These are phyloP conservation scores for Apis mellifera DNA, from an alignment of 1,140 invertebrate genomes.

Conservation along the genomic window Amel_HAv3.1 CM009936.2:14924001-14924500, in stretches of 20 bases:
- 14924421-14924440: constrained; percentile 52
- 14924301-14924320: not conserved
- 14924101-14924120: not conserved
- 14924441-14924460: constrained; percentile 70
- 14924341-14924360: not conserved
- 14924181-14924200: not conserved
- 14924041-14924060: not conserved
- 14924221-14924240: no score
- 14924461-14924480: constrained; percentile 69
- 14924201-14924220: no score
- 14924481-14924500: constrained; percentile 63
- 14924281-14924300: not conserved
- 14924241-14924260: no score
- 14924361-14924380: not conserved
- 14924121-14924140: not conserved
- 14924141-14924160: not conserved
- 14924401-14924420: constrained; percentile 5
- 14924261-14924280: no score
- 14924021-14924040: not conserved
- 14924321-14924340: not conserved
- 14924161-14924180: no score
- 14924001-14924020: constrained; percentile 5
- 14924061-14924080: constrained; percentile 1
- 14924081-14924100: not conserved
- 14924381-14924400: not conserved